These are phyloP conservation scores for Oryctolagus cuniculus DNA, from an alignment of 2,113 vertebrate species.

Conservation along the genomic window mOryCun1.1 NC_091433.1:33449501-33450000, in stretches of 20 bases:
- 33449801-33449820: too few relatives aligned
- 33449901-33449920: too few relatives aligned
- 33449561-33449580: neutral
- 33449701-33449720: neutral
- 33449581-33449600: neutral
- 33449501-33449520: conserved; percentile 37
- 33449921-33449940: too few relatives aligned
- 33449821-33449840: too few relatives aligned
- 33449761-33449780: neutral
- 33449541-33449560: neutral
- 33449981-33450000: too few relatives aligned
- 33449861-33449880: too few relatives aligned
- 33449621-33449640: neutral
- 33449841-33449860: too few relatives aligned
- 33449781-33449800: neutral
- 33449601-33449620: neutral
- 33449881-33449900: too few relatives aligned
- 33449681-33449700: neutral
- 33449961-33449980: too few relatives aligned
- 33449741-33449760: neutral
- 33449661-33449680: neutral
- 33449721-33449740: neutral
- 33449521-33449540: neutral
- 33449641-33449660: neutral
- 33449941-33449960: too few relatives aligned